Evolutionary conservation across 2,888 invertebrate species (phyloP), one percentile per base, ranked within the genome.

Genomic region (Drosophila monieri): DNA sequence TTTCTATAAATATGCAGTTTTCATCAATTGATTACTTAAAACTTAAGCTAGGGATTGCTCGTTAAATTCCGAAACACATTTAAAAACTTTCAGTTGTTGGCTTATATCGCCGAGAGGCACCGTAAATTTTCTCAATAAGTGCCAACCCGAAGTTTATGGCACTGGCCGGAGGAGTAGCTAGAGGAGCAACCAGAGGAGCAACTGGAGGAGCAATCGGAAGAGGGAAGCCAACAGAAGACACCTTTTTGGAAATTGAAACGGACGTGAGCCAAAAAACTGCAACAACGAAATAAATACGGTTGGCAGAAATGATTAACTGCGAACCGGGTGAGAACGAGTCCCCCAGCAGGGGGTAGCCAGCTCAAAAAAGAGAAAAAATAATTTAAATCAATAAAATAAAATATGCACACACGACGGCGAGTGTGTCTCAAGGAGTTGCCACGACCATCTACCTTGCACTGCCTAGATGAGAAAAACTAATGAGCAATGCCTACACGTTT

Each of bases 401-500:
- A 68, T 69, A 54, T 32, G 51, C 37, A 49, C 46, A 49, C 25
- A 35, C 3, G 27, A 27, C 57, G 25, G 9, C 23, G 27, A 43
- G 39, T 68, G 51, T 67, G 52, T 67, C 67, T 69, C 68, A 69
- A 69, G 54, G 43, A 65, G 49, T 12, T 44, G 23, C 39, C 39
- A 44, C 32, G 37, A 25, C 30, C 14, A 57, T 37, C 32, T 35
- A 35, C 39, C 18, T 18, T 9, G 39, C 44, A 35, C 6, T 49
- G 43, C 56, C 56, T 60, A 67, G 58, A 44, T 54, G 47, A 62
- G 76, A 69, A 74, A 80, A 80, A 86, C 80, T 81, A 81, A 81
- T 81, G 85, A 81, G 85, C 74, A 86, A 78, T 71, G 74, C 80
- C 80, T 73, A 77, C 78, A 76, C 74, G 70, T 62, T 73, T 73